Evolutionary conservation across 2,113 vertebrate species (phyloP), one percentile per base, ranked within the genome.

Genomic region (Pluvianellus socialis): DNA sequence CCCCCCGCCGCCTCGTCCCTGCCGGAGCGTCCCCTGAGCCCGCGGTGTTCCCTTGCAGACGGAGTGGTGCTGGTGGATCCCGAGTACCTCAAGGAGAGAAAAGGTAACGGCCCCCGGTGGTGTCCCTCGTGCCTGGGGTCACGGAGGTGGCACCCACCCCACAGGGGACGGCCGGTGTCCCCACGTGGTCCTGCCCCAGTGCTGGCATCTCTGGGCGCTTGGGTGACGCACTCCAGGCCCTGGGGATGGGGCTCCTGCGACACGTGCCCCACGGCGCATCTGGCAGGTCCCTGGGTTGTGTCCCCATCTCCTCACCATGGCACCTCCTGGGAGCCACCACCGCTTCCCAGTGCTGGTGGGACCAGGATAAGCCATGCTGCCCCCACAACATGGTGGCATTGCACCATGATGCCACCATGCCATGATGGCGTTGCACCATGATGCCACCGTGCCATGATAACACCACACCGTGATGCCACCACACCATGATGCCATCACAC

Each of bases 11-110:
- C 53, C 55, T 18, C 18, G 20, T 9, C 30, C 49, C n/a, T 9
- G 21, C 47, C 8, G 19, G 20, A 7, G 27, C 7, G 28, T 32
- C n/a, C 67, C 26, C 49, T 77, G 20, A 92, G 20, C 7, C 1
- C 0, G 10, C 4, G 62, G 20, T 30, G 3, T 80, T 96, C 86
- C 38, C n/a, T 91, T 92, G 30, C 97, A 99, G 99, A 99, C 44
- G 99, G 99, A 1, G 99, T 99, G 32, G 98, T 99, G 94, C 97
- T 99, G 95, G 99, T 99, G 67, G 99, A 99, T 87, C 99, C 99
- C 0, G 99, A 99, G 90, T 99, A 99, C 96, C 97, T 99, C 93
- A 99, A 99, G 96, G 99, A 99, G 95, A 98, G 99, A 82, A 99
- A 99, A 99, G 99, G 99, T 99, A 91, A 98, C 6, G 44, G 71